Conservation (phyloP, 2,113 vertebrate genomes). For the Brachyhypopomus occidentalis region DNA sequence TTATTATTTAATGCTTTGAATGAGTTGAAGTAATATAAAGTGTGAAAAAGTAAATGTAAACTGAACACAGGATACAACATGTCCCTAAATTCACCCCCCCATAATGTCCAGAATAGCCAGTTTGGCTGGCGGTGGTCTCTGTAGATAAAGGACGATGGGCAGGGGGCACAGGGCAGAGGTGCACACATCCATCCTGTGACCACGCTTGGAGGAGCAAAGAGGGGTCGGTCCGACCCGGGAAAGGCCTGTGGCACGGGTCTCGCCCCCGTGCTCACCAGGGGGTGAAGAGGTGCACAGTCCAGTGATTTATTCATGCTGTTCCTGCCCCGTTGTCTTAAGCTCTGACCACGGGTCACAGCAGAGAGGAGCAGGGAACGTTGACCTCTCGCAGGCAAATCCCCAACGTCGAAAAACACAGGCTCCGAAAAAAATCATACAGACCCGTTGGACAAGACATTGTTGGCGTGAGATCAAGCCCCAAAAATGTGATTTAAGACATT, state of each 20-base stretch:
- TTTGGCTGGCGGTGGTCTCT: not conserved
- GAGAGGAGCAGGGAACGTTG: slow-evolving; percentile 19
- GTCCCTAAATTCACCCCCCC: slow-evolving; percentile 26
- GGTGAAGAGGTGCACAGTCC: slow-evolving; percentile 4
- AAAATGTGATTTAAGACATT: too few species aligned
- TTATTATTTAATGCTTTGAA: too few species aligned
- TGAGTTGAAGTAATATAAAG: too few species aligned
- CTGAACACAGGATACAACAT: slow-evolving; percentile 5
- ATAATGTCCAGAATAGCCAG: slow-evolving; percentile 9
- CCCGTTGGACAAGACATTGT: too few species aligned
- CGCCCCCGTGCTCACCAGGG: not conserved
- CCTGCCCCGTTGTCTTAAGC: slow-evolving; percentile 39
- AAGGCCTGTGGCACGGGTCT: slow-evolving; percentile 32
- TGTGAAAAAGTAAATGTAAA: not conserved
- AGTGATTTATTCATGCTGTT: slow-evolving; percentile 50
- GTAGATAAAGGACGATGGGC: slow-evolving; percentile 38
- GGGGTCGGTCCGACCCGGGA: slow-evolving; percentile 30
- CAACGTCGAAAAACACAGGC: not conserved
- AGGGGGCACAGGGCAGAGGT: slow-evolving; percentile 37
- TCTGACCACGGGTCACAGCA: slow-evolving; percentile 42
- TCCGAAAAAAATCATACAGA: not conserved
- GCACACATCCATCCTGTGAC: slow-evolving; percentile 36
- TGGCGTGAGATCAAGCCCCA: too few species aligned
- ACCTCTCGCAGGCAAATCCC: slow-evolving; percentile 38
- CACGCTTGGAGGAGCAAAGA: slow-evolving; percentile 28